Evolutionary conservation across 23 tunicate species (phyloP).

Genomic region (Styela clava): DNA sequence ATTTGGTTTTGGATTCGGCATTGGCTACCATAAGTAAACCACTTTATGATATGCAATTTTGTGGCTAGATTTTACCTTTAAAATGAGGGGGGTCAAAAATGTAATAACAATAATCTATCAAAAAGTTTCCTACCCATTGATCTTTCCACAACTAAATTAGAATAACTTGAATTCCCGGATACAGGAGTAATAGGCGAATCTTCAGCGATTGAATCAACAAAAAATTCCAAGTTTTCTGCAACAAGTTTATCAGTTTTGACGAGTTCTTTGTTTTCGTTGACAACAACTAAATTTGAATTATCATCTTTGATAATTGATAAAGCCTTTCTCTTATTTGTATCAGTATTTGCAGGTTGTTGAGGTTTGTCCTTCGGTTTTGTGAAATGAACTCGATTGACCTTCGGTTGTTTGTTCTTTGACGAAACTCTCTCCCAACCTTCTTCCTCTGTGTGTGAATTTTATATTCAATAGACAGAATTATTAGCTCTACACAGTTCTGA

Average conservation of each 20-base stretch:
- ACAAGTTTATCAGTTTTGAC: neutral
- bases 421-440: constrained; percentile 88
- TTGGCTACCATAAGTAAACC: too few relatives aligned
- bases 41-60: too few relatives aligned
- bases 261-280: neutral
- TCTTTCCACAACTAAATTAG: constrained; percentile 46
- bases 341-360: neutral
- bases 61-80: too few relatives aligned
- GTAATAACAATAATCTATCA: too few relatives aligned
- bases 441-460: constrained; percentile 62
- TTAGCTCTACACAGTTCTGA: too few relatives aligned
- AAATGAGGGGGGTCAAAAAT: too few relatives aligned
- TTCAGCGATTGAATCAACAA: constrained; percentile 2
- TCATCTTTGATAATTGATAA: neutral
- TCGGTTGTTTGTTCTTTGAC: constrained; percentile 32
- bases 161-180: constrained; percentile 26
- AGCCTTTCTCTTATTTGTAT: neutral
- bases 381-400: neutral
- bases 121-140: constrained; percentile 41
- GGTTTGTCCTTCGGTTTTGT: neutral
- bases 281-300: neutral
- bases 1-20: too few relatives aligned
- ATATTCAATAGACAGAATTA: neutral
- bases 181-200: neutral
- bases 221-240: neutral